Percentiles rank a stretch among this genome's conserved stretches.
Conservation (phyloP, 1,140 invertebrate species). For the Nilaparvata lugens region DNA sequence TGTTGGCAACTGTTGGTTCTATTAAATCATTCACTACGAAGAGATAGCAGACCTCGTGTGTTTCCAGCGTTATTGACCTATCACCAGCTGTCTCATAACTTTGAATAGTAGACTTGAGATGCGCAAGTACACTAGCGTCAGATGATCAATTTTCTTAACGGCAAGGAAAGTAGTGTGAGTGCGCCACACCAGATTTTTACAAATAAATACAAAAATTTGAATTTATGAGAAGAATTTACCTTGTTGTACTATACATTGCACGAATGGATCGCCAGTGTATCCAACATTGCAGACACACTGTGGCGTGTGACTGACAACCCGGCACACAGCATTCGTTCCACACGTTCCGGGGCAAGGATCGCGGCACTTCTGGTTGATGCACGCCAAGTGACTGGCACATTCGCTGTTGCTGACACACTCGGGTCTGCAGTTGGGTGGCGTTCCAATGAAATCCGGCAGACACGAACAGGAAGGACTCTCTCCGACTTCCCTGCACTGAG, state of each 20-base stretch:
- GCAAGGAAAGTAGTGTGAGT: no score
- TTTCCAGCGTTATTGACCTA: no score
- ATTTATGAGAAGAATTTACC: conserved; percentile 37
- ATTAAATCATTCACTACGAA: no score
- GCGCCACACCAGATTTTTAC: no score
- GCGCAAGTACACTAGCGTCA: no score
- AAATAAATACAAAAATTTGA: not conserved
- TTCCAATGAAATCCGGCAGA: conserved; percentile 47
- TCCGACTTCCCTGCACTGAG: conserved; percentile 49
- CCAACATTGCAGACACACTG: conserved; percentile 54
- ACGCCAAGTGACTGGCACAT: conserved; percentile 52
- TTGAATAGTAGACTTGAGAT: no score
- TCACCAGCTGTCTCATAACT: no score
- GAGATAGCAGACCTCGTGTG: no score
- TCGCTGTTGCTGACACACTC: conserved; percentile 57
- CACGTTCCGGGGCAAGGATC: conserved; percentile 59
- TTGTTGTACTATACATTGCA: conserved; percentile 46
- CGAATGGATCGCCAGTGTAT: conserved; percentile 57
- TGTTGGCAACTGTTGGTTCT: no score
- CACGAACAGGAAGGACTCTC: conserved; percentile 55
- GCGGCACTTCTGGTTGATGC: conserved; percentile 57
- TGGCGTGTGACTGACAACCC: conserved; percentile 59
- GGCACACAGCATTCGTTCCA: conserved; percentile 56
- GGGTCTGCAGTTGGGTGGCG: conserved; percentile 52
- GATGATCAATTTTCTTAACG: no score